phyloP scores from a whole-genome alignment of 2,888 invertebrate genomes.

The Exephanes ischioxanthus region DNA sequence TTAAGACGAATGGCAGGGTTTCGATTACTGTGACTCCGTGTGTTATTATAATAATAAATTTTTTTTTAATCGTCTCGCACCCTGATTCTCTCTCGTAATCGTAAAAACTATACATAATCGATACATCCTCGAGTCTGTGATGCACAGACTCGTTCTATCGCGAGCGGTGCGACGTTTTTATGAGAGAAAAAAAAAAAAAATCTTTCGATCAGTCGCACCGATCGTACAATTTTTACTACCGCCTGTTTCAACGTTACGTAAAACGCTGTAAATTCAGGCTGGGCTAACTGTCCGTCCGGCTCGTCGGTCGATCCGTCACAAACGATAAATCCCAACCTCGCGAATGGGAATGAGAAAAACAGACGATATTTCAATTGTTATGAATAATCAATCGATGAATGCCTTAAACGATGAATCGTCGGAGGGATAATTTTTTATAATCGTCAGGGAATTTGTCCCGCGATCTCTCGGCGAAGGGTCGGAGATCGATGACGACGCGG shows the following conservation, averaged over 20 bases:
- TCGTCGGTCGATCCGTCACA: not conserved
- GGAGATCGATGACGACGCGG: slow-evolving; percentile 3
- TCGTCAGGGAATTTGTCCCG: not conserved
- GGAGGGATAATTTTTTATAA: not conserved
- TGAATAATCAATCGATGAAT: not conserved
- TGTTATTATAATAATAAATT: not conserved
- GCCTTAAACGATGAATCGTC: not conserved
- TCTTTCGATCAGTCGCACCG: slow-evolving; percentile 1
- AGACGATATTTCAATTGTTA: not conserved
- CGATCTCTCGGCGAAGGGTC: not conserved
- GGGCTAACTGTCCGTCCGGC: not conserved
- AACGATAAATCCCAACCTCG: not conserved
- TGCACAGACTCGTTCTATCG: slow-evolving; percentile 34
- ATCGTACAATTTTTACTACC: not conserved
- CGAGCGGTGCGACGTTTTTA: slow-evolving; percentile 4
- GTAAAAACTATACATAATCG: not conserved
- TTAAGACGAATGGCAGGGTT: slow-evolving; percentile 33
- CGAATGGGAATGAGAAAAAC: slow-evolving; percentile 7
- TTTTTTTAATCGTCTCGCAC: not conserved
- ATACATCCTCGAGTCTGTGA: slow-evolving; percentile 35
- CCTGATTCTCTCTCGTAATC: not conserved
- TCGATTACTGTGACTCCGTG: slow-evolving; percentile 18
- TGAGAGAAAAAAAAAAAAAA: not conserved
- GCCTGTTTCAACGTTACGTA: not conserved
- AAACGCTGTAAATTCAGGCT: not conserved